Percentiles rank a stretch among this genome's conserved stretches.
Evolutionary conservation across 2,888 invertebrate genomes (phyloP).

Genomic region (Sesia bembeciformis): DNA sequence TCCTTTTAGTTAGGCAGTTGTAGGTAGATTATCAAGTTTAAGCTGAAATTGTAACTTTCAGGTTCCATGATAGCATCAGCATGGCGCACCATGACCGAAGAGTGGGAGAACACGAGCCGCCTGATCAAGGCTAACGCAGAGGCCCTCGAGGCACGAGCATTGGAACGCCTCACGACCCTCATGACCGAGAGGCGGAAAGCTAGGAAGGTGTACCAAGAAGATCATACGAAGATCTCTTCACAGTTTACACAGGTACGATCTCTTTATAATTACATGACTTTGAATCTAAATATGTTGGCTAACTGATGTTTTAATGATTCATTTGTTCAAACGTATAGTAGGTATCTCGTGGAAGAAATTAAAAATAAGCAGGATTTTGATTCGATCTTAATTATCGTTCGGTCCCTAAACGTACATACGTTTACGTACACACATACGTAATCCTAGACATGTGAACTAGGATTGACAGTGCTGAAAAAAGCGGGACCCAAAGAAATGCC

Average conservation of each 20-base stretch:
- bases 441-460: too few relatives aligned
- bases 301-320: too few relatives aligned
- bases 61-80: constrained; percentile 79
- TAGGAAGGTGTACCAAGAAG: constrained; percentile 91
- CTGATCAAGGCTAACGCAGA: constrained; percentile 90
- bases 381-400: too few relatives aligned
- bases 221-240: constrained; percentile 86
- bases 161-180: constrained; percentile 86
- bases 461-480: too few relatives aligned
- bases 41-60: constrained; percentile 19
- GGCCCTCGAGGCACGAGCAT: constrained; percentile 84
- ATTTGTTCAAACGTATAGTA: too few relatives aligned
- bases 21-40: background rate
- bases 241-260: constrained; percentile 81
- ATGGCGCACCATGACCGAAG: constrained; percentile 92
- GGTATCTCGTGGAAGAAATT: too few relatives aligned
- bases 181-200: constrained; percentile 91
- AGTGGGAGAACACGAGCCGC: constrained; percentile 89
- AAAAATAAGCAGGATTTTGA: too few relatives aligned
- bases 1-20: too few relatives aligned
- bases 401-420: too few relatives aligned
- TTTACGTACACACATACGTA: too few relatives aligned
- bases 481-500: too few relatives aligned
- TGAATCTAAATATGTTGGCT: too few relatives aligned
- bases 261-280: background rate